phyloP scores from a whole-genome alignment of 2,888 invertebrate species.

The Oligia fasciuncula region DNA sequence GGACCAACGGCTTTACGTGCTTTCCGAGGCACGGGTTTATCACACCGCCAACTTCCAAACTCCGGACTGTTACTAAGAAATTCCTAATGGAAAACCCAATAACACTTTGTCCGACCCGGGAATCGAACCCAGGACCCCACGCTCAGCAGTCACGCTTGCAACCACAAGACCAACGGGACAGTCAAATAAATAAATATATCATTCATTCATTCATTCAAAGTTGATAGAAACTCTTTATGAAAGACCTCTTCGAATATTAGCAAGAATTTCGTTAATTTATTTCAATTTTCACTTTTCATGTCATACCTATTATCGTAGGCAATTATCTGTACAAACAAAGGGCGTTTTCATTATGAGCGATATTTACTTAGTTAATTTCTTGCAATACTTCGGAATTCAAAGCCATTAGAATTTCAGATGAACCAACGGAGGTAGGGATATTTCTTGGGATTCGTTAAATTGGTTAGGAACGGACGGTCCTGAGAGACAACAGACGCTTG shows the following conservation, averaged over 20 bases:
- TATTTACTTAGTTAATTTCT: conserved; percentile 70
- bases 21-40: too few relatives aligned
- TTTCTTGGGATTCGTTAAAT: conserved; percentile 55
- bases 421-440: conserved; percentile 54
- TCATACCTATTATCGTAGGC: conserved; percentile 69
- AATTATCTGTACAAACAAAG: conserved; percentile 74
- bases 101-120: too few relatives aligned
- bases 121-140: too few relatives aligned
- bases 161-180: too few relatives aligned
- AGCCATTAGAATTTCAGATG: conserved; percentile 57
- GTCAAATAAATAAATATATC: too few relatives aligned
- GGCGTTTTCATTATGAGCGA: conserved; percentile 68
- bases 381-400: conserved; percentile 65
- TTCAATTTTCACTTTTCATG: conserved; percentile 75
- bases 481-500: conserved; percentile 33
- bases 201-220: conserved; percentile 24
- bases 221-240: conserved; percentile 65
- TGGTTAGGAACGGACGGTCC: conserved; percentile 33
- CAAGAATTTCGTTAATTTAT: conserved; percentile 71
- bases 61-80: too few relatives aligned
- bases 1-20: too few relatives aligned
- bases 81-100: too few relatives aligned
- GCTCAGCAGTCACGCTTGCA: too few relatives aligned
- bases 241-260: conserved; percentile 66
- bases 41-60: too few relatives aligned